Evolutionary conservation across 2,797 vertebrate species (phyloP), one percentile per base, ranked within the genome.

Genomic region (Micropoecilia bifurca): DNA sequence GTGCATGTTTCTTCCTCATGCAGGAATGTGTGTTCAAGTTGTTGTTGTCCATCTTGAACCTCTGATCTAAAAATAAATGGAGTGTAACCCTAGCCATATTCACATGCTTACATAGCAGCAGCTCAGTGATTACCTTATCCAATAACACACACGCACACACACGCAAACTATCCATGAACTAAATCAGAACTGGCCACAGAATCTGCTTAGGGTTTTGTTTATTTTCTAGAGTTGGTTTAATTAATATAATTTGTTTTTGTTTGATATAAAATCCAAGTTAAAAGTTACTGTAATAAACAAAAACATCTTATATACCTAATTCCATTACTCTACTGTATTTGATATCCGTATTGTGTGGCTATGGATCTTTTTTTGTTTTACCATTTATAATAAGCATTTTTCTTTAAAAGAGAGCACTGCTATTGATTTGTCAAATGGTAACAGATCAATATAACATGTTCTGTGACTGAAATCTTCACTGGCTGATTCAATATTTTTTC

Each of bases 61-160:
- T 77, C 78, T 74, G 75, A 63, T 90, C 89, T 89, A 93, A 90
- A 93, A 90, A 89, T 93, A 90, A 36, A 87, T 74, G 22, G 6
- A 30, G 87, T 90, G 89, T 79, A 90, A 92, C 87, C 74, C 69
- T 39, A 88, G 45, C 46, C 76, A 48, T 77, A 50, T 68, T 66
- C 63, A 77, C 69, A 85, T 72, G 72, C 77, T 71, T 33, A 48
- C 87, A 85, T 81, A 81, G 75, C 90, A 80, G 73, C 59, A 20
- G 76, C 76, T 79, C 84, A 82, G 80, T 79, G 80, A 88, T 87
- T 90, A 87, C 82, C 85, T 78, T 91, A 89, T 92, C 91, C 79
- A 79, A 74, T 89, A 86, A 89, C 91, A 89, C 48, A 53, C 48
- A 22, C 18, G 6, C 48, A 22, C 47, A 48, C 47, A 6, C 79